phyloP scores from a whole-genome alignment of 2,888 invertebrate genomes.

The Scelioninae gen. 1 region DNA sequence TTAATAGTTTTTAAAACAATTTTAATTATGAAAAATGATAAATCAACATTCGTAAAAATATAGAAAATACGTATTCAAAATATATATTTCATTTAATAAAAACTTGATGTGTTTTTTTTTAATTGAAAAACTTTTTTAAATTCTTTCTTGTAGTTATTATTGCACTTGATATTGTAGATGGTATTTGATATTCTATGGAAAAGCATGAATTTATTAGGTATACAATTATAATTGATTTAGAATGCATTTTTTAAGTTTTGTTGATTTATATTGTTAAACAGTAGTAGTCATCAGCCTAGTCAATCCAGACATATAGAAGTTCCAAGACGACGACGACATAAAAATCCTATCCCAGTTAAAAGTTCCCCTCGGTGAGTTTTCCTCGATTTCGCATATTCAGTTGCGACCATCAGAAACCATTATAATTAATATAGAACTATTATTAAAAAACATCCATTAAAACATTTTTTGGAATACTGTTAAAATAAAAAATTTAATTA shows the following conservation, averaged over 20 bases:
- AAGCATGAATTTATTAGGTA: background rate
- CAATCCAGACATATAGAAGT: conserved; percentile 75
- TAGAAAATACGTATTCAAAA: too few species aligned
- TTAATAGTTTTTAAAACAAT: background rate
- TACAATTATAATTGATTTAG: conserved; percentile 56
- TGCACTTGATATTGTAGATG: background rate
- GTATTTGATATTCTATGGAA: conserved; percentile 1
- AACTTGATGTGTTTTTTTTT: too few species aligned
- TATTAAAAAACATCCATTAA: too few species aligned
- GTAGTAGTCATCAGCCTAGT: conserved; percentile 78
- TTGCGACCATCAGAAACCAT: too few species aligned
- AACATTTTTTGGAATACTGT: too few species aligned
- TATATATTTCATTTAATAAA: too few species aligned
- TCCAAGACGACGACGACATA: conserved; percentile 76
- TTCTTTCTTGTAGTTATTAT: background rate
- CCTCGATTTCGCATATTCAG: background rate
- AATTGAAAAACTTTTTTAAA: background rate
- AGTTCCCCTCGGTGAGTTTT: conserved; percentile 56
- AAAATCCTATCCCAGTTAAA: conserved; percentile 74
- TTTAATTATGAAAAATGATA: background rate
- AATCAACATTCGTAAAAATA: too few species aligned
- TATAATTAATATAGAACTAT: too few species aligned
- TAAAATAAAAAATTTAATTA: too few species aligned
- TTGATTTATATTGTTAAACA: conserved; percentile 54
- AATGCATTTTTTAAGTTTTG: conserved; percentile 43